These are phyloP conservation scores for Archips xylosteana DNA, from an alignment of 2,888 invertebrate genomes.

Conservation along the genomic window DNA sequence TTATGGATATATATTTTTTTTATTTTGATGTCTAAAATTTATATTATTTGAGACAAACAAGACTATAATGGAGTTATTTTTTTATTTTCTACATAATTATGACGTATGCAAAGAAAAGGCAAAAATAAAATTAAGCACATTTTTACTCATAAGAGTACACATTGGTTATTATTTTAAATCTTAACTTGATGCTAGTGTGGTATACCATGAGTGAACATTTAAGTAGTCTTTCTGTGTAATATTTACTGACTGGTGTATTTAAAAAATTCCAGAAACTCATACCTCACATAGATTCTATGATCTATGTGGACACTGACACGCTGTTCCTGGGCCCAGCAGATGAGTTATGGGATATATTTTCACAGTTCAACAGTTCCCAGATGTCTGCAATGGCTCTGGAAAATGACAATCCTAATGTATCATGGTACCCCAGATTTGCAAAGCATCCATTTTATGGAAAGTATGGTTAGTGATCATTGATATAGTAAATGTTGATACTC, in stretches of 20 bases:
- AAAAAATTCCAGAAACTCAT: slow-evolving; percentile 88
- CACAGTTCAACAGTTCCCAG: slow-evolving; percentile 92
- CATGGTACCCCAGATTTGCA: slow-evolving; percentile 98
- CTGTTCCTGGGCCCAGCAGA: slow-evolving; percentile 94
- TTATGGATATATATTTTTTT: too few species aligned
- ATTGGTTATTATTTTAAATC: too few species aligned
- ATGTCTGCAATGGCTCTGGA: slow-evolving; percentile 95
- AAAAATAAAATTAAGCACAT: too few species aligned
- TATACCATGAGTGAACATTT: too few species aligned
- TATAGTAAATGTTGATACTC: not conserved
- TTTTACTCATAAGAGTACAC: too few species aligned
- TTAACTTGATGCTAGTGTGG: too few species aligned
- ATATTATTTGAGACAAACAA: too few species aligned
- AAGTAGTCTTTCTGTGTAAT: not conserved
- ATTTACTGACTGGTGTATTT: not conserved
- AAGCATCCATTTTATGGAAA: slow-evolving; percentile 97
- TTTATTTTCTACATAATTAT: too few species aligned
- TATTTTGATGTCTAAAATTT: too few species aligned
- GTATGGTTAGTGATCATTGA: slow-evolving; percentile 83
- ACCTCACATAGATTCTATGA: slow-evolving; percentile 91
- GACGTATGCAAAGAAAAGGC: too few species aligned
- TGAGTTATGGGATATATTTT: slow-evolving; percentile 93
- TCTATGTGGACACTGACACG: slow-evolving; percentile 97
- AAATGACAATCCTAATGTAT: slow-evolving; percentile 96
- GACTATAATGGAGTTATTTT: too few species aligned